These are phyloP conservation scores for Anodontia alba DNA, from an alignment of 2,888 invertebrate species.

Conservation along the genomic window DNA sequence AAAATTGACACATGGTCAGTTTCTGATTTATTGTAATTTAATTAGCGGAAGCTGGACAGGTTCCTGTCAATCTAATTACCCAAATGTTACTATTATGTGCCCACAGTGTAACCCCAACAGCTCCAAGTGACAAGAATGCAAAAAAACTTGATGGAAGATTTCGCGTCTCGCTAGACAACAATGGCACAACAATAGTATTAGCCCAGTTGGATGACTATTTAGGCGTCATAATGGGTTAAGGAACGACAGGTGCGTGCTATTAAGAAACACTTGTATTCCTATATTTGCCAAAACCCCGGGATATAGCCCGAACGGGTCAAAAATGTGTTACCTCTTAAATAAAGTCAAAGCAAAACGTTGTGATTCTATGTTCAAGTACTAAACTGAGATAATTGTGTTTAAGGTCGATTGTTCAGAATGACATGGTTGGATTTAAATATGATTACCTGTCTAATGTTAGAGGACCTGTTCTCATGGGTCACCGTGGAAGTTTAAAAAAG, in stretches of 20 bases:
- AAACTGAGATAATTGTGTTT: constrained; percentile 12
- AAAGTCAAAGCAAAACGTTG: constrained; percentile 13
- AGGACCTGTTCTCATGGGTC: constrained; percentile 1
- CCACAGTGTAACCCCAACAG: constrained; percentile 1
- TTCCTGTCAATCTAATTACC: constrained; percentile 8
- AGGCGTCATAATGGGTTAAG: background rate
- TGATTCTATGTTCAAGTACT: constrained; percentile 1
- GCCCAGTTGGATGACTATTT: constrained; percentile 11
- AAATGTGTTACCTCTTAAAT: constrained; percentile 14
- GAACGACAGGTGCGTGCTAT: constrained; percentile 18
- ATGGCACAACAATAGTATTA: background rate
- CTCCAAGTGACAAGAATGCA: constrained; percentile 9
- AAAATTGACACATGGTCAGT: background rate
- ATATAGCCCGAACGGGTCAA: constrained; percentile 20
- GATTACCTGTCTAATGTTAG: background rate
- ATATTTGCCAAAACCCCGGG: constrained; percentile 22
- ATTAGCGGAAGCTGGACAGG: constrained; percentile 14
- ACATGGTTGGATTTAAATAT: background rate
- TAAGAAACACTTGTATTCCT: constrained; percentile 16
- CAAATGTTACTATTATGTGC: constrained; percentile 14
- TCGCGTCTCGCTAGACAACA: constrained; percentile 7
- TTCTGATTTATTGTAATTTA: constrained; percentile 8
- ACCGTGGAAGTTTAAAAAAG: background rate
- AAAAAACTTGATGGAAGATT: background rate
- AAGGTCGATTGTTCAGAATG: background rate